phyloP scores from a whole-genome alignment of 2,888 invertebrate genomes.

The Hofmannophila pseudospretella region DNA sequence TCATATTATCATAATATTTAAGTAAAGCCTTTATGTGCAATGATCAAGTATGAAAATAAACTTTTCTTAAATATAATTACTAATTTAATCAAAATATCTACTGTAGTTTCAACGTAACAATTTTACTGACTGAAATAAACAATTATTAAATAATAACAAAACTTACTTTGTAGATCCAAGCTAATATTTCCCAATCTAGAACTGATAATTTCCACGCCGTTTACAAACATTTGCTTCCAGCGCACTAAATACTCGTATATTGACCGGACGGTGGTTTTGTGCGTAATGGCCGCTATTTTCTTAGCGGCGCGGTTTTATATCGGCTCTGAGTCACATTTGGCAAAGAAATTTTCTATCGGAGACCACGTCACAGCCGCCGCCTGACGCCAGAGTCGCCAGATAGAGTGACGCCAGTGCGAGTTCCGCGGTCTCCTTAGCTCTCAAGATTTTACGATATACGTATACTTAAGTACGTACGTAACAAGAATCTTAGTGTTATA shows the following conservation, averaged over 20 bases:
- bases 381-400: slow-evolving; percentile 56
- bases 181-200: slow-evolving; percentile 52
- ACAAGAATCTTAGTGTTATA: not conserved
- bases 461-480: not conserved
- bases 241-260: slow-evolving; percentile 8
- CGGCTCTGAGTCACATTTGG: slow-evolving; percentile 56
- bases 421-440: slow-evolving; percentile 17
- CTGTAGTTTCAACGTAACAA: too few relatives aligned
- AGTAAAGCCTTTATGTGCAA: too few relatives aligned
- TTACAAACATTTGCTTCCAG: slow-evolving; percentile 55
- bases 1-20: too few relatives aligned
- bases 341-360: slow-evolving; percentile 41
- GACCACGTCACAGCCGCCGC: slow-evolving; percentile 46
- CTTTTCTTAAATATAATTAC: too few relatives aligned
- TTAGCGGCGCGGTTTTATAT: slow-evolving; percentile 56
- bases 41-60: too few relatives aligned
- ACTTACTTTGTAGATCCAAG: slow-evolving; percentile 55
- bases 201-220: slow-evolving; percentile 54
- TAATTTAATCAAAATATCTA: too few relatives aligned
- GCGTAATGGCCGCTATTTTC: slow-evolving; percentile 45
- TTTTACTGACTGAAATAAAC: too few relatives aligned
- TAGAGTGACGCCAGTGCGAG: slow-evolving; percentile 44
- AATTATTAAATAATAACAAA: too few relatives aligned
- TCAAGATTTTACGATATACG: slow-evolving; percentile 1
- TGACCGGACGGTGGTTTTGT: slow-evolving; percentile 25